Evolutionary conservation across 2,888 invertebrate species (phyloP).

Genomic region (Sycophila texana): DNA sequence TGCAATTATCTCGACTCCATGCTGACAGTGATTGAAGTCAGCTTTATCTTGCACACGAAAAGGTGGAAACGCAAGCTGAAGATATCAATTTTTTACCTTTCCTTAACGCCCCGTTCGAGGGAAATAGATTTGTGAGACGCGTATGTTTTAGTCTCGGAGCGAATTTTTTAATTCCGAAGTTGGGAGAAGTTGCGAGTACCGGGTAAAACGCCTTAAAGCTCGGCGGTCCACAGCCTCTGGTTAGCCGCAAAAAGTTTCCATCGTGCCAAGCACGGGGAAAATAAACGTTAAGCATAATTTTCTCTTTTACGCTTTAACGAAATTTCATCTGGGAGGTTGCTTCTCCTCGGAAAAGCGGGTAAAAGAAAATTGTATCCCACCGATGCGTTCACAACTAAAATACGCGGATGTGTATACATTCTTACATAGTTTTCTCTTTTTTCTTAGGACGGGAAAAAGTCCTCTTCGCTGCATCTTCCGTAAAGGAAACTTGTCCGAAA

Average conservation of each 20-base stretch:
- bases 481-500: not conserved
- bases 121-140: too few species aligned
- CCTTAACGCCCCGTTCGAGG: too few species aligned
- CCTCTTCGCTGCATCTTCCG: conserved; percentile 8
- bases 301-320: conserved; percentile 20
- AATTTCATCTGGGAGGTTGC: not conserved
- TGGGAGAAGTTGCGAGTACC: not conserved
- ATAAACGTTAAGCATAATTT: conserved; percentile 21
- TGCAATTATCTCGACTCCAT: too few species aligned
- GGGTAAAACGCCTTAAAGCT: not conserved
- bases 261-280: not conserved
- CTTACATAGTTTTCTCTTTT: too few species aligned
- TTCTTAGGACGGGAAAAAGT: conserved; percentile 8
- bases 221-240: not conserved
- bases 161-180: not conserved
- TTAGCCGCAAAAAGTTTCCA: not conserved
- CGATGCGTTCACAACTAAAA: not conserved
- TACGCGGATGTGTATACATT: not conserved
- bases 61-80: too few species aligned
- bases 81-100: too few species aligned
- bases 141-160: too few species aligned
- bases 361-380: conserved; percentile 23
- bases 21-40: too few species aligned
- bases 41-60: too few species aligned
- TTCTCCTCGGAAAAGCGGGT: not conserved